phyloP scores from a whole-genome alignment of 2,888 invertebrate genomes.

The Capitulum mitella region DNA sequence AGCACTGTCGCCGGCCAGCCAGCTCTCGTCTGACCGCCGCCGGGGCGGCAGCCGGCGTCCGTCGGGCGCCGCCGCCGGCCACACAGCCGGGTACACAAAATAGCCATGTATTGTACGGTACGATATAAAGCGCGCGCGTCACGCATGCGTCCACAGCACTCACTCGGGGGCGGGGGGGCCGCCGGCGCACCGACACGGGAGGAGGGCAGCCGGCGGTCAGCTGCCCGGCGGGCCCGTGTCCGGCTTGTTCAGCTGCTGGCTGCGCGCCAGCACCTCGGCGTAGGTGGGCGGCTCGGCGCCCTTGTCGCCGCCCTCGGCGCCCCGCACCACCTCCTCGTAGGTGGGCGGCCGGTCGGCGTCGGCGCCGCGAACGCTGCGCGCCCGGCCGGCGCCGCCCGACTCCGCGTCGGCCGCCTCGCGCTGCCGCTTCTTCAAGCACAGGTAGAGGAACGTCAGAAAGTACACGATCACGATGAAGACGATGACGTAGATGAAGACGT shows the following conservation, averaged over 20 bases:
- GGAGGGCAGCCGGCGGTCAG: too few relatives aligned
- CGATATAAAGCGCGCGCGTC: too few relatives aligned
- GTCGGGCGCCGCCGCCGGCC: too few relatives aligned
- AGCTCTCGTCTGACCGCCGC: too few relatives aligned
- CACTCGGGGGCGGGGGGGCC: background rate
- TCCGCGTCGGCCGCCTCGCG: constrained; percentile 2
- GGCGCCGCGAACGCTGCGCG: background rate
- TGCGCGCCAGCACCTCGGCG: constrained; percentile 16
- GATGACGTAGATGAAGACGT: constrained; percentile 23
- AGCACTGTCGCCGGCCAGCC: too few relatives aligned
- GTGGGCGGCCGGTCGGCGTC: background rate
- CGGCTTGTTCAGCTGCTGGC: background rate
- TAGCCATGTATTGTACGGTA: too few relatives aligned
- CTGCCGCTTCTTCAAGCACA: constrained; percentile 24
- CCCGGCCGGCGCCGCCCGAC: background rate
- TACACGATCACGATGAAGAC: constrained; percentile 17
- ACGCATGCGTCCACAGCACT: too few relatives aligned
- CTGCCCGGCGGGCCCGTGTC: background rate
- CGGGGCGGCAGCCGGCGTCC: too few relatives aligned
- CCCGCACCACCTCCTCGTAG: background rate
- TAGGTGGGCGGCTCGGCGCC: background rate
- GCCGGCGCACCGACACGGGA: too few relatives aligned
- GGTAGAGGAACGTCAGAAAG: constrained; percentile 17
- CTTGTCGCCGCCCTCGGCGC: background rate
- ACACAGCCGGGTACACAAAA: too few relatives aligned